Evolutionary conservation across 2,888 invertebrate genomes (phyloP), one percentile per base, ranked within the genome.

Genomic region (Drosophila pseudotakahashii): DNA sequence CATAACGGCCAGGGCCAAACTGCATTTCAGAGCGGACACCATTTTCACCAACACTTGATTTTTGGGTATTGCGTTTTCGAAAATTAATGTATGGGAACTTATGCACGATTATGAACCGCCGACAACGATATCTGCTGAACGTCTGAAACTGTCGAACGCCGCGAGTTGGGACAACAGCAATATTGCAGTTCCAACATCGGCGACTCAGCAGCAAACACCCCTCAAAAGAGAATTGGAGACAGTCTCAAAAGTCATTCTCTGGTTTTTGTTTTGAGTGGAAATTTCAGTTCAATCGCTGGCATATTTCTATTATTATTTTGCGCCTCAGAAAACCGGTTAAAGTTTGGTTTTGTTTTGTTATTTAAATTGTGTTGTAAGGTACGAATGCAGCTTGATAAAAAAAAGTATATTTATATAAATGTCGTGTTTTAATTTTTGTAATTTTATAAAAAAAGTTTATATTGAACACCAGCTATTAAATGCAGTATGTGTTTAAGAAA

Each of bases 1-100:
- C 68, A 82, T 69, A 75, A 85, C 64, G 79, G 88, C 88, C 86
- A 82, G 57, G 78, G 82, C 79, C 88, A 82, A 85, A 74, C 75
- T 73, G 72, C 73, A 88, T 76, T 82, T 82, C 23, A 79, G 54
- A 63, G 78, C 59, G 68, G 79, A 81, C 57, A 85, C 76, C 82
- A 82, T 82, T 61, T 78, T 83, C 2, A 7, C 47, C 57, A 52
- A 2, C 30, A 51, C 45, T 73, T 36, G 7, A 26, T 1, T 45
- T 47, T 13, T 16, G 30, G 42, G 1, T 11, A 16, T 4, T 13
- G 13, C 7, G 30, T 14, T 19, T 6, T 32, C 0, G 3, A 26
- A 32, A 13, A 11, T 39, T 11, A 10, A 32, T 9, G 9, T 42
- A 39, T 57, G 45, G 11, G 5, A 45, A 54, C 7, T 57, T 1